A percentile compares a stretch with the other conserved stretches of the same genome.
Evolutionary conservation across 2,113 vertebrate genomes (phyloP).

Genomic region (Solenodon paradoxus): DNA sequence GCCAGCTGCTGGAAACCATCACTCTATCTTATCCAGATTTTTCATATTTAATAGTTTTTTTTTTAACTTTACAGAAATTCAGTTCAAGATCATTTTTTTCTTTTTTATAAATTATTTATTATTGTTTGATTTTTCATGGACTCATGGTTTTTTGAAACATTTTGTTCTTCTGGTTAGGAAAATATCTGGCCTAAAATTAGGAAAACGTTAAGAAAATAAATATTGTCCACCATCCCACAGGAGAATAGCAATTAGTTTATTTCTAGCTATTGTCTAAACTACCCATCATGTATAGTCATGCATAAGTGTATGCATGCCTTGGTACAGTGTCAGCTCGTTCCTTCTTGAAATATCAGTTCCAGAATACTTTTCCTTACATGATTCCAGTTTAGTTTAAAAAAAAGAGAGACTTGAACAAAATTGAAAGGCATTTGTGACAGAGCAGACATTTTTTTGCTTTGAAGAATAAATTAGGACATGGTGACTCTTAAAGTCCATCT

Average conservation of each 20-base stretch:
- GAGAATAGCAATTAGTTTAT: not conserved
- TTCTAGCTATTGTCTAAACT: not conserved
- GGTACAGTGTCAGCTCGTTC: not conserved
- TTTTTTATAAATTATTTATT: not conserved
- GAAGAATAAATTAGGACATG: accelerated
- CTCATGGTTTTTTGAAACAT: not conserved
- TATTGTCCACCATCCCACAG: not conserved
- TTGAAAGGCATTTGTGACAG: not conserved
- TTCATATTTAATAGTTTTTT: not conserved
- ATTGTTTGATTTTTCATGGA: not conserved
- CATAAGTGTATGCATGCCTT: not conserved
- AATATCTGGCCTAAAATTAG: not conserved
- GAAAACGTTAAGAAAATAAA: not conserved
- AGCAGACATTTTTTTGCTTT: not conserved
- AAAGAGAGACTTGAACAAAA: not conserved
- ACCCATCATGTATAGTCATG: not conserved
- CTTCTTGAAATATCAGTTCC: too few relatives aligned
- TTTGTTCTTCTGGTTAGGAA: not conserved
- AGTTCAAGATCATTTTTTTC: not conserved
- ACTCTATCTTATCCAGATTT: not conserved
- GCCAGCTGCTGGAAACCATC: not conserved
- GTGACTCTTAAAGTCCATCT: not conserved
- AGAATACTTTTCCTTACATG: not conserved
- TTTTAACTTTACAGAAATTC: not conserved
- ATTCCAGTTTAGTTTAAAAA: not conserved